Evolutionary conservation across 2,888 invertebrate species (phyloP).

Genomic region (Andrena marginata): DNA sequence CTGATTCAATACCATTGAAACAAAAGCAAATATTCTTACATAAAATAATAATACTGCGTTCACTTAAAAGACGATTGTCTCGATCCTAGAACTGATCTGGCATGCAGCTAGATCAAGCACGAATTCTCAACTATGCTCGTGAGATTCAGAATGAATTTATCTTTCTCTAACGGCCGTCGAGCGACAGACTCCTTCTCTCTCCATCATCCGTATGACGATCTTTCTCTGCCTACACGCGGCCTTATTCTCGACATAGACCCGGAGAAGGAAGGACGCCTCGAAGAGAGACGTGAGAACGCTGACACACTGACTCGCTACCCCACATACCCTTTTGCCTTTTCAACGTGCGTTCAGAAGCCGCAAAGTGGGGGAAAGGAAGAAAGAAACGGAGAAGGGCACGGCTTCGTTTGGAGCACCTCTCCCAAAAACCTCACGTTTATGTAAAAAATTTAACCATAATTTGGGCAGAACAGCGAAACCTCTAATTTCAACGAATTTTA

Average conservation of each 20-base stretch:
- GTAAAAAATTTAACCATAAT: not conserved
- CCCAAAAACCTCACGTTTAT: slow-evolving; percentile 4
- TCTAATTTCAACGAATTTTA: not conserved
- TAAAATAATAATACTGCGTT: not conserved
- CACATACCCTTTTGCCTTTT: slow-evolving; percentile 85
- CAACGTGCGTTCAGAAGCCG: slow-evolving; percentile 60
- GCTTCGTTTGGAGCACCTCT: not conserved
- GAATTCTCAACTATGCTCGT: slow-evolving; percentile 15
- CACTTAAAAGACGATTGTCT: slow-evolving; percentile 30
- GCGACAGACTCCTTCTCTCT: slow-evolving; percentile 61
- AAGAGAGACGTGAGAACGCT: slow-evolving; percentile 82
- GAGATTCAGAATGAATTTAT: slow-evolving; percentile 66
- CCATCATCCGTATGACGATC: slow-evolving; percentile 48
- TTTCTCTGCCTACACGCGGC: slow-evolving; percentile 79
- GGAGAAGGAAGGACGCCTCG: slow-evolving; percentile 77
- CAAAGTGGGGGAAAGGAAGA: slow-evolving; percentile 40
- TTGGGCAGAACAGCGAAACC: not conserved
- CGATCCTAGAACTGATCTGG: slow-evolving; percentile 27
- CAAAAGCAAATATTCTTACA: not conserved
- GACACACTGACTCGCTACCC: slow-evolving; percentile 85
- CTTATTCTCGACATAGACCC: slow-evolving; percentile 81
- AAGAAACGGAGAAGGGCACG: slow-evolving; percentile 29
- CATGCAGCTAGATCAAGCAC: slow-evolving; percentile 31
- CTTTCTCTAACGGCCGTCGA: slow-evolving; percentile 31
- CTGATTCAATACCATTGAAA: not conserved